Conservation (phyloP, 2,797 vertebrate genomes). For the Lepus oiostolus region DNA sequence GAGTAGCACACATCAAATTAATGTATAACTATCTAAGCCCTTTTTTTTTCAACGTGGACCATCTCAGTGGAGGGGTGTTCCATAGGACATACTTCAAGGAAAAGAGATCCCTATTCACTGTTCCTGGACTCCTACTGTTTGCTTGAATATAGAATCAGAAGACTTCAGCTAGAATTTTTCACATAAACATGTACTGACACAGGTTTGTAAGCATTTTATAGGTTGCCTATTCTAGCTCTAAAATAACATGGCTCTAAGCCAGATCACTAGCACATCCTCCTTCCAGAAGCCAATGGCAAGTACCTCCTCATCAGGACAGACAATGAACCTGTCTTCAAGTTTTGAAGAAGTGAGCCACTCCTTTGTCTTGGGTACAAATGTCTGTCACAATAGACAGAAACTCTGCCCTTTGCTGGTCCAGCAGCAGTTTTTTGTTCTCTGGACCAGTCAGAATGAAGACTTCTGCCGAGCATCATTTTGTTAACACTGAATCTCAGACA, state of each 20-base stretch:
- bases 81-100: background rate
- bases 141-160: constrained; percentile 15
- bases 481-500: constrained; percentile 62
- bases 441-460: constrained; percentile 31
- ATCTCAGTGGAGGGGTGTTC: background rate
- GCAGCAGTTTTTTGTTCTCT: background rate
- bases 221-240: background rate
- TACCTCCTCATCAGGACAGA: constrained; percentile 10
- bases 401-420: background rate
- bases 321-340: background rate
- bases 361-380: background rate
- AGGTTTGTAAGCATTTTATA: constrained; percentile 14
- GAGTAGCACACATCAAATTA: background rate
- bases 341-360: constrained; percentile 13
- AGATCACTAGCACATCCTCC: background rate
- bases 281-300: background rate
- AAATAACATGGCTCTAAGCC: constrained; percentile 12
- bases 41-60: background rate
- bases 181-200: background rate
- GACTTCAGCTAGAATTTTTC: constrained; percentile 31
- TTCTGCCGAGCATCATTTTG: background rate
- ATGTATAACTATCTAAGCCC: background rate
- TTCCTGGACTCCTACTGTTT: background rate
- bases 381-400: background rate
- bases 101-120: background rate